phyloP scores from a whole-genome alignment of 2,888 invertebrate species.

The Seira musarum region DNA sequence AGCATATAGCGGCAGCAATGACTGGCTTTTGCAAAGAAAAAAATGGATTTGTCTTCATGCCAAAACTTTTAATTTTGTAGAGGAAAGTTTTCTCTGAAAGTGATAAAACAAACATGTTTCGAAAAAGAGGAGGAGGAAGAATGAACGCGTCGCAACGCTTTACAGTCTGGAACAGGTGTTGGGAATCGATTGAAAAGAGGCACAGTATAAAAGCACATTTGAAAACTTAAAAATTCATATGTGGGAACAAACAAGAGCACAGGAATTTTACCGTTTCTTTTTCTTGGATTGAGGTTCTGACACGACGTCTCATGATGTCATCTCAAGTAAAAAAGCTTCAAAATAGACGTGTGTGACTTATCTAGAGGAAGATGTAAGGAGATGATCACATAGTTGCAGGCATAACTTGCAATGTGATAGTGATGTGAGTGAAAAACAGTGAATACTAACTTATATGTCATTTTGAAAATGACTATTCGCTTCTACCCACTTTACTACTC shows the following conservation, averaged over 20 bases:
- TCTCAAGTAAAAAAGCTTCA: too few species aligned
- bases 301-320: too few species aligned
- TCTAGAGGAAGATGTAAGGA: too few species aligned
- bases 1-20: neutral
- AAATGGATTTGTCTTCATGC: neutral
- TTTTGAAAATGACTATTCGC: conserved; percentile 46
- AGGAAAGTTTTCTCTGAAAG: neutral
- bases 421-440: conserved; percentile 22
- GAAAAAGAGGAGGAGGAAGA: neutral
- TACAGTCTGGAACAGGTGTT: neutral
- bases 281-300: too few species aligned
- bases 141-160: neutral
- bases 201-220: too few species aligned
- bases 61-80: neutral
- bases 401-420: conserved; percentile 14
- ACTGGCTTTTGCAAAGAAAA: neutral
- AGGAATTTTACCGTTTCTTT: too few species aligned
- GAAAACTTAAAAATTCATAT: too few species aligned
- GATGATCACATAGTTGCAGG: neutral
- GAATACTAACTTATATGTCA: conserved; percentile 43
- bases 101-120: neutral
- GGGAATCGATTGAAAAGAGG: neutral
- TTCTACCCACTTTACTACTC: conserved; percentile 1
- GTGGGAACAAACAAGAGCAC: too few species aligned
- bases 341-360: too few species aligned